phyloP scores from a whole-genome alignment of 2,888 invertebrate species.

The Leptopterna dolabrata region DNA sequence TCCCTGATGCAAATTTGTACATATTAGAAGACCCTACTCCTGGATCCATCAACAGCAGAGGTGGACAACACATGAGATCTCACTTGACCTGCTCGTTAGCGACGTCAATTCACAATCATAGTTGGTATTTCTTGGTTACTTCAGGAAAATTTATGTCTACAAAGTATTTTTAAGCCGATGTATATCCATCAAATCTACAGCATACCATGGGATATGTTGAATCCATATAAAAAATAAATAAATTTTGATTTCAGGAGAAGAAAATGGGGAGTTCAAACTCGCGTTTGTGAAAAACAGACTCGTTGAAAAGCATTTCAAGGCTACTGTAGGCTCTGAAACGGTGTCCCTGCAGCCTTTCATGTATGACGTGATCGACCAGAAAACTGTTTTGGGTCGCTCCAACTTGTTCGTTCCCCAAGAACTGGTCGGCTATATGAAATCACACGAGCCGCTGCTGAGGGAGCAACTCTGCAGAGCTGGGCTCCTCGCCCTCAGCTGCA shows the following conservation, averaged over 20 bases:
- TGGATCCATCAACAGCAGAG: neutral
- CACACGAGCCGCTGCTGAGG: neutral
- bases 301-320: conserved; percentile 50
- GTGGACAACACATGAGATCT: neutral
- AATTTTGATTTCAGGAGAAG: conserved; percentile 9
- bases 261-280: neutral
- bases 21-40: conserved; percentile 16
- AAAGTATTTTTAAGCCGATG: neutral
- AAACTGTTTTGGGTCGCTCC: neutral
- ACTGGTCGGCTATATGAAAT: neutral
- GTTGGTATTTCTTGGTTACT: neutral
- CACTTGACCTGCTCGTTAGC: conserved; percentile 12
- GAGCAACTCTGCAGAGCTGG: conserved; percentile 37
- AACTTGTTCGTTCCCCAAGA: conserved; percentile 13
- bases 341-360: conserved; percentile 53
- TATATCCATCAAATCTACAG: too few species aligned
- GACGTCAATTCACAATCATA: conserved; percentile 9
- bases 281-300: conserved; percentile 32
- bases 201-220: too few species aligned
- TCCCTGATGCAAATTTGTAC: conserved; percentile 21
- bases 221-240: too few species aligned
- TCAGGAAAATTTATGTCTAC: neutral
- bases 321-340: conserved; percentile 51
- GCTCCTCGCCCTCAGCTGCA: conserved; percentile 8
- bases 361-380: conserved; percentile 46